A percentile compares a stretch with the other conserved stretches of the same genome.
Evolutionary conservation across 2,113 vertebrate genomes (phyloP).

Genomic region (Copsychus sechellarum): DNA sequence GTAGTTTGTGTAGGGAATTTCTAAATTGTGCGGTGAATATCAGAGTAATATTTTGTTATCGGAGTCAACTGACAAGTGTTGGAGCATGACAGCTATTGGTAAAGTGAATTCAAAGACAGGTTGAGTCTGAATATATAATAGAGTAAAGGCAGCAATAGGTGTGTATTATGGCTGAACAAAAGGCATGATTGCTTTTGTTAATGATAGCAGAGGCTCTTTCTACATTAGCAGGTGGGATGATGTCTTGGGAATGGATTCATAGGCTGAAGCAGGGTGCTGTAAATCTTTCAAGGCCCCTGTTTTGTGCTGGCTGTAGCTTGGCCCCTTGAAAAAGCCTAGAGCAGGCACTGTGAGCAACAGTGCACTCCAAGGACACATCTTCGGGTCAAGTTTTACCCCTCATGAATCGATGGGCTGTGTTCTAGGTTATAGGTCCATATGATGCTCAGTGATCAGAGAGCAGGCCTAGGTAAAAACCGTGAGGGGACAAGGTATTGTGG

Average conservation of each 20-base stretch:
- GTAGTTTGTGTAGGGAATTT: slow-evolving; percentile 18
- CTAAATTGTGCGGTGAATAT: neutral
- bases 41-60: slow-evolving; percentile 3
- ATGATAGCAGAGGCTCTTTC: neutral
- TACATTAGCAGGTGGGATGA: neutral
- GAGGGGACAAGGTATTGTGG: neutral
- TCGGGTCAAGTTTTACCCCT: neutral
- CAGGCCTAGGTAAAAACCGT: neutral
- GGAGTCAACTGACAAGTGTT: slow-evolving; percentile 17
- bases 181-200: neutral
- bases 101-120: slow-evolving; percentile 9
- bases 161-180: neutral
- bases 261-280: neutral
- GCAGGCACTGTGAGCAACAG: neutral
- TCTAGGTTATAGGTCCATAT: neutral
- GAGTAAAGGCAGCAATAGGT: neutral
- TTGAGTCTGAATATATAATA: neutral
- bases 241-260: neutral
- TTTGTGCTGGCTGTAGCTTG: neutral
- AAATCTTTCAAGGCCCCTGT: neutral
- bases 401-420: rapidly evolving
- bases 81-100: neutral
- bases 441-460: neutral
- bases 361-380: neutral
- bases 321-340: neutral